phyloP scores from a whole-genome alignment of 2,113 vertebrate species.

The Catharus bicknelli region DNA sequence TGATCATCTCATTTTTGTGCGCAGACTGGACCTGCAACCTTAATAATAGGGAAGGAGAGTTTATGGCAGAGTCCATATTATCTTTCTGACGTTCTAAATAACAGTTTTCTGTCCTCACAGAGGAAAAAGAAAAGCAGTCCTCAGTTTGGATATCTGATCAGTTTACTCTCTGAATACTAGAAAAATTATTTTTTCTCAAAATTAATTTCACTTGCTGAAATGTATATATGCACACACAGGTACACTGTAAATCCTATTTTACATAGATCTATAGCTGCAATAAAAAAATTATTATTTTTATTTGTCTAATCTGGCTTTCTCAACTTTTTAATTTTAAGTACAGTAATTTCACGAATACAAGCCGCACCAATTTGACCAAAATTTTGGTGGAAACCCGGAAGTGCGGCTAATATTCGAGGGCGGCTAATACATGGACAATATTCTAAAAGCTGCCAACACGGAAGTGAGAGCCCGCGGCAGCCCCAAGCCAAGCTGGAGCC shows the following conservation, averaged over 20 bases:
- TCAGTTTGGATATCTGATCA: neutral
- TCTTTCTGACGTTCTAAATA: neutral
- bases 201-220: neutral
- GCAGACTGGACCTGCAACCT: neutral
- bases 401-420: too few relatives aligned
- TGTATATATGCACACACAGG: rapidly evolving
- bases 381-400: too few relatives aligned
- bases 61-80: neutral
- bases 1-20: neutral
- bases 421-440: too few relatives aligned
- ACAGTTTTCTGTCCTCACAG: neutral
- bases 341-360: too few relatives aligned
- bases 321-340: neutral
- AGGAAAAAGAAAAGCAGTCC: neutral
- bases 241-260: neutral
- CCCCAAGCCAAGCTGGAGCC: too few relatives aligned
- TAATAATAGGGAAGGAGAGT: neutral
- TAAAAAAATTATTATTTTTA: neutral
- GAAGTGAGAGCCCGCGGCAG: too few relatives aligned
- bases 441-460: too few relatives aligned
- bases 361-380: too few relatives aligned
- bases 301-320: neutral
- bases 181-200: neutral
- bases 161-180: neutral
- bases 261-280: neutral